Evolutionary conservation across 2,113 vertebrate species (phyloP).

Genomic region (Galeopterus variegatus): DNA sequence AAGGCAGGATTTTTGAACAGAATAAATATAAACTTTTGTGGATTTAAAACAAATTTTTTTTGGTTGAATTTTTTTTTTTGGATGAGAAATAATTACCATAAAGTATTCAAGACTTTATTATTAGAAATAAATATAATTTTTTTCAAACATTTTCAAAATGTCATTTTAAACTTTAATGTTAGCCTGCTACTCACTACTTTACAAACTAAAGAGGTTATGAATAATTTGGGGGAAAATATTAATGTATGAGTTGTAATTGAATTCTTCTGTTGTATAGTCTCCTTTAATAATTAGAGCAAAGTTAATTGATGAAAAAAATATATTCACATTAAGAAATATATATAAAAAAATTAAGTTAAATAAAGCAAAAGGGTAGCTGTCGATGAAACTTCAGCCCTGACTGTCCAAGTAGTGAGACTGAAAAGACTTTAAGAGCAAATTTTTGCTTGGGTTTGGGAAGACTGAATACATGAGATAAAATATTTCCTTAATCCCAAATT

Average conservation of each 20-base stretch:
- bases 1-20: conserved; percentile 48
- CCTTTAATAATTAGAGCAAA: conserved; percentile 54
- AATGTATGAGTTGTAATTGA: conserved; percentile 36
- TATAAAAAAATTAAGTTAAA: conserved; percentile 21
- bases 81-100: conserved; percentile 48
- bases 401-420: conserved; percentile 77
- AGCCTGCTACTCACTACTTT: conserved; percentile 30
- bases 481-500: conserved; percentile 75
- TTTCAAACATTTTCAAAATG: conserved; percentile 59
- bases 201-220: conserved; percentile 44
- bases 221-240: conserved; percentile 8
- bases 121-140: conserved; percentile 64
- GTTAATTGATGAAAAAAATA: not conserved
- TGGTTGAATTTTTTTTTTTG: conserved; percentile 35
- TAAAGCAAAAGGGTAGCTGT: conserved; percentile 33
- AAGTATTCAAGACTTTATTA: conserved; percentile 9
- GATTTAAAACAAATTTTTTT: conserved; percentile 48
- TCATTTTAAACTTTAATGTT: conserved; percentile 66
- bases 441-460: conserved; percentile 78
- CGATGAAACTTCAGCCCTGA: conserved; percentile 22
- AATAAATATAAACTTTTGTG: conserved; percentile 15
- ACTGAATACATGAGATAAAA: conserved; percentile 82
- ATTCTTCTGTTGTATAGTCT: conserved; percentile 40
- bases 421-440: conserved; percentile 80
- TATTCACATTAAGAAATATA: not conserved